Evolutionary conservation across 2,113 vertebrate species (phyloP).

Genomic region (Helogale parvula): DNA sequence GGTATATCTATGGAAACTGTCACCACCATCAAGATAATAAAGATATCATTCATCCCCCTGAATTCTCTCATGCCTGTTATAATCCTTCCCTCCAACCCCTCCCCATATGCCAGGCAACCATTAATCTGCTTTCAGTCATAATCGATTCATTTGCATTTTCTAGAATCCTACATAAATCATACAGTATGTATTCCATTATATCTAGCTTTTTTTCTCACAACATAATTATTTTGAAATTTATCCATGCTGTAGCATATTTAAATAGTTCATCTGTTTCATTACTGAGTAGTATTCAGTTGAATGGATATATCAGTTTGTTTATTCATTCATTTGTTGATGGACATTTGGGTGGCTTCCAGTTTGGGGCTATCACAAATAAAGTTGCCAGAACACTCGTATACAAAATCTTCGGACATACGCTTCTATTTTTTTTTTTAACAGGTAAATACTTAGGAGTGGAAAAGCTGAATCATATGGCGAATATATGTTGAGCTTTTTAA

Average conservation of each 20-base stretch:
- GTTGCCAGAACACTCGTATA: neutral
- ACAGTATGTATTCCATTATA: neutral
- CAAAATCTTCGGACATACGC: neutral
- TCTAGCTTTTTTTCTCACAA: neutral
- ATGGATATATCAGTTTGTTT: neutral
- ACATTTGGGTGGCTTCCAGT: neutral
- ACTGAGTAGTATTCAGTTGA: neutral
- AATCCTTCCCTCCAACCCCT: neutral
- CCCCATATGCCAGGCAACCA: neutral
- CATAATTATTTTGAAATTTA: neutral
- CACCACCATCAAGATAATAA: neutral
- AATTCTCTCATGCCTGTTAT: neutral
- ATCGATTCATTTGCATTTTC: neutral
- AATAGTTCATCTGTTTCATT: neutral
- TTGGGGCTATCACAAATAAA: neutral
- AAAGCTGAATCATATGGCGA: neutral
- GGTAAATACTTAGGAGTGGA: neutral
- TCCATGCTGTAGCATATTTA: neutral
- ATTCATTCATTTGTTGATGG: neutral
- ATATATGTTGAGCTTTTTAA: neutral
- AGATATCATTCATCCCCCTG: neutral
- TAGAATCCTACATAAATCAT: neutral
- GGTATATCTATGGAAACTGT: neutral
- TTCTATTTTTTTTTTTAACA: slow-evolving; percentile 4
- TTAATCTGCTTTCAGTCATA: neutral